Evolutionary conservation across 2,113 vertebrate species (phyloP).

Genomic region (Catharus minimus): DNA sequence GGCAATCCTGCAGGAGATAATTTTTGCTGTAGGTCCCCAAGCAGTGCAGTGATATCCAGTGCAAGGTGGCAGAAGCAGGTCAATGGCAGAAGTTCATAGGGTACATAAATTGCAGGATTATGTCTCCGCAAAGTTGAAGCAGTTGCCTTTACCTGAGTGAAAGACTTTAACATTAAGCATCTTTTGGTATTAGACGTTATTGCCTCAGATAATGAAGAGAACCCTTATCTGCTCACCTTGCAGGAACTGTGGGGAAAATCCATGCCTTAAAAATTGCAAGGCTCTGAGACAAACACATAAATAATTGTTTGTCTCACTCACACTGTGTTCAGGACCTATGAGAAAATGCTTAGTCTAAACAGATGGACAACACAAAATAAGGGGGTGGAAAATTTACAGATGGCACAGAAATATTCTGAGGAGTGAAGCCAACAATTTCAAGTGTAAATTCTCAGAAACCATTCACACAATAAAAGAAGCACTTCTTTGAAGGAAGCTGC

Average conservation of each 20-base stretch:
- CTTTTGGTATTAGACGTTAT: not conserved
- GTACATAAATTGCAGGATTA: not conserved
- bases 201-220: not conserved
- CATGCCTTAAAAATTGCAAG: not conserved
- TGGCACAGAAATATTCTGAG: not conserved
- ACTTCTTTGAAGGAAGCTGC: not conserved
- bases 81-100: not conserved
- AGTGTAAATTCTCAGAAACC: not conserved
- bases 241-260: not conserved
- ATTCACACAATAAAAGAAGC: not conserved
- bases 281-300: not conserved
- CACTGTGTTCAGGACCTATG: not conserved
- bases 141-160: not conserved
- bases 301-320: rapidly evolving
- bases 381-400: not conserved
- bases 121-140: not conserved
- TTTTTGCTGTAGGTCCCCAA: not conserved
- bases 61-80: not conserved
- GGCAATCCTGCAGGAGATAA: not conserved
- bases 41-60: not conserved
- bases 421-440: not conserved
- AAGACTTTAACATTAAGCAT: not conserved
- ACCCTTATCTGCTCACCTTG: not conserved
- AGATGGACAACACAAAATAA: not conserved
- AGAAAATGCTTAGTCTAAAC: not conserved